Conservation (phyloP, 2,888 invertebrate species). For the Hyles lineata region DNA sequence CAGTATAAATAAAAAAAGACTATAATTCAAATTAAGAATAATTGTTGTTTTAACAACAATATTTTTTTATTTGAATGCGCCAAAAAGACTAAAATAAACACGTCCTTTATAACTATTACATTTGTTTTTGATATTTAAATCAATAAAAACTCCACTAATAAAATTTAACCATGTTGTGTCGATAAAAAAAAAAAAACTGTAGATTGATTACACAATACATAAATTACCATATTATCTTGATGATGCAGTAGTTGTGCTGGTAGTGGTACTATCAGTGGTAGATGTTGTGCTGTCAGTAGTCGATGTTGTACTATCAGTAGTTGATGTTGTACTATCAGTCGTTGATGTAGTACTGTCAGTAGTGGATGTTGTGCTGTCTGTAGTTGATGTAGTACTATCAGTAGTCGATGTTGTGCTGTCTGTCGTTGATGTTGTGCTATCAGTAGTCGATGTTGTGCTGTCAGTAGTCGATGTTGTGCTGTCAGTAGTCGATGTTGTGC, state of each 20-base stretch:
- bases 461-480: background rate
- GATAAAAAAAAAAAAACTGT: too few species aligned
- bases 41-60: too few species aligned
- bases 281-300: constrained; percentile 1
- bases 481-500: background rate
- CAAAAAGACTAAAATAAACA: too few species aligned
- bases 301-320: background rate
- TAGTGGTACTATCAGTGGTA: background rate
- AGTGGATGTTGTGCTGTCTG: background rate
- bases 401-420: background rate
- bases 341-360: constrained; percentile 1
- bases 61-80: too few species aligned
- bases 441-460: background rate
- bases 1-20: too few species aligned
- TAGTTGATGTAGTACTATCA: background rate
- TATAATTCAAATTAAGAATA: too few species aligned
- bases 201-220: too few species aligned
- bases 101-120: too few species aligned
- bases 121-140: too few species aligned
- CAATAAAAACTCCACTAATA: too few species aligned
- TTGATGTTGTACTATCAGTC: background rate
- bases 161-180: too few species aligned
- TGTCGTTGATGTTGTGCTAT: background rate
- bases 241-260: background rate
- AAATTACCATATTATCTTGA: background rate